A percentile compares a stretch with the other conserved stretches of the same genome.
Evolutionary conservation across 1,140 invertebrate genomes (phyloP).

Genomic region (Stegodyphus dumicola): DNA sequence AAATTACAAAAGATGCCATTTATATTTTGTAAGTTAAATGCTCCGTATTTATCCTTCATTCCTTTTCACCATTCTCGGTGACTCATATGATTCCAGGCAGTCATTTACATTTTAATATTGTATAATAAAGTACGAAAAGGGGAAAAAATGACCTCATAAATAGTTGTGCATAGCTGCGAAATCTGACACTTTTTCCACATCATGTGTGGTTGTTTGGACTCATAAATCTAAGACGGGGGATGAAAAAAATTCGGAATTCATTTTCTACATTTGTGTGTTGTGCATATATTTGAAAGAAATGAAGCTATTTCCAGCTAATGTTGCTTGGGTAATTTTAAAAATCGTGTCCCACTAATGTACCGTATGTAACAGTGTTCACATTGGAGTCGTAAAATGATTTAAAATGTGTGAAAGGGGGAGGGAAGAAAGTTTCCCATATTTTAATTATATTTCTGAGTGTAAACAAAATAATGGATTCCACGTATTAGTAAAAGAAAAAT

Average conservation of each 20-base stretch:
- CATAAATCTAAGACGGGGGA: too few species aligned
- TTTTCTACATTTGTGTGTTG: not conserved
- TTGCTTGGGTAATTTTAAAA: not conserved
- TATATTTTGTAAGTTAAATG: too few species aligned
- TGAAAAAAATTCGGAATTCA: not conserved
- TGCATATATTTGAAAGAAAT: not conserved
- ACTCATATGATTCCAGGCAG: too few species aligned
- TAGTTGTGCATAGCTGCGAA: too few species aligned
- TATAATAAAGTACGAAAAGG: too few species aligned
- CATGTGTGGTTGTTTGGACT: too few species aligned
- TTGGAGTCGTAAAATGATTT: slow-evolving; percentile 35
- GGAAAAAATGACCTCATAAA: too few species aligned
- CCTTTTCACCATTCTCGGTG: too few species aligned
- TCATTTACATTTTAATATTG: too few species aligned
- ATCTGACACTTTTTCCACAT: too few species aligned
- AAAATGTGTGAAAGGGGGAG: slow-evolving; percentile 26
- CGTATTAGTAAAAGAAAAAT: slow-evolving; percentile 33
- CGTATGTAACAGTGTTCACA: not conserved
- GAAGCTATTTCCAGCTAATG: not conserved
- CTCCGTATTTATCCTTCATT: too few species aligned
- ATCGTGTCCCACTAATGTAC: slow-evolving; percentile 27
- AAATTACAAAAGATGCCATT: too few species aligned
- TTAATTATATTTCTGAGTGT: slow-evolving; percentile 53
- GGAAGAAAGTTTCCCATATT: slow-evolving; percentile 22
- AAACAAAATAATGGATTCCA: slow-evolving; percentile 41